A percentile compares a stretch with the other conserved stretches of the same genome.
These are phyloP conservation scores for Dynastes hyllus DNA, from an alignment of 2,888 invertebrate species.

Conservation along the genomic window DNA sequence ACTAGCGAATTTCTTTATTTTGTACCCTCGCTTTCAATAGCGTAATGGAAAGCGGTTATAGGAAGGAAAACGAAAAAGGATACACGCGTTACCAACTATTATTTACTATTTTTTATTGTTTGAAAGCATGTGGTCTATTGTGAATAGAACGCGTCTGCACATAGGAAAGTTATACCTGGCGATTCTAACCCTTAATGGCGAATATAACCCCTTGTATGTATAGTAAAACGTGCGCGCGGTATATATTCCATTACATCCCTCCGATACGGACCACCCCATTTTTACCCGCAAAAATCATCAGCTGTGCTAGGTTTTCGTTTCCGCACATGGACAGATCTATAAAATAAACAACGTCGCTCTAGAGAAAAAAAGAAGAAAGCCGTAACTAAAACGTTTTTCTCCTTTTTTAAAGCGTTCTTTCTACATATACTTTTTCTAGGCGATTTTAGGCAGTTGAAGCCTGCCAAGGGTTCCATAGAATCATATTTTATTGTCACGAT, in stretches of 20 bases:
- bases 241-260: constrained; percentile 11
- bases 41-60: constrained; percentile 37
- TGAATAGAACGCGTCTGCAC: constrained; percentile 53
- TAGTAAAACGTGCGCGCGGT: constrained; percentile 9
- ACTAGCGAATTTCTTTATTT: constrained; percentile 14
- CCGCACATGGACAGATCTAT: constrained; percentile 21
- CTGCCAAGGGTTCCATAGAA: constrained; percentile 59
- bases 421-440: constrained; percentile 27
- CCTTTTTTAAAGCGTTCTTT: constrained; percentile 55
- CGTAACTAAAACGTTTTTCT: constrained; percentile 54
- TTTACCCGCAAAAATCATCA: constrained; percentile 63
- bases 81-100: constrained; percentile 50
- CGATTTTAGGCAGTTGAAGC: neutral
- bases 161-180: constrained; percentile 49
- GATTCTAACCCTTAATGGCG: constrained; percentile 57
- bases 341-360: constrained; percentile 61
- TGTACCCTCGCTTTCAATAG: constrained; percentile 36
- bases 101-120: constrained; percentile 55
- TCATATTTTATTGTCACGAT: constrained; percentile 67
- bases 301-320: constrained; percentile 60
- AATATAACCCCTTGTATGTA: constrained; percentile 53
- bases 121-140: constrained; percentile 56
- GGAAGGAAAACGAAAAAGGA: constrained; percentile 14
- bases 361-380: constrained; percentile 40
- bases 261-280: constrained; percentile 55